A percentile compares a stretch with the other conserved stretches of the same genome.
phyloP scores from a whole-genome alignment of 2,888 invertebrate genomes.

The Stenurella melanura region DNA sequence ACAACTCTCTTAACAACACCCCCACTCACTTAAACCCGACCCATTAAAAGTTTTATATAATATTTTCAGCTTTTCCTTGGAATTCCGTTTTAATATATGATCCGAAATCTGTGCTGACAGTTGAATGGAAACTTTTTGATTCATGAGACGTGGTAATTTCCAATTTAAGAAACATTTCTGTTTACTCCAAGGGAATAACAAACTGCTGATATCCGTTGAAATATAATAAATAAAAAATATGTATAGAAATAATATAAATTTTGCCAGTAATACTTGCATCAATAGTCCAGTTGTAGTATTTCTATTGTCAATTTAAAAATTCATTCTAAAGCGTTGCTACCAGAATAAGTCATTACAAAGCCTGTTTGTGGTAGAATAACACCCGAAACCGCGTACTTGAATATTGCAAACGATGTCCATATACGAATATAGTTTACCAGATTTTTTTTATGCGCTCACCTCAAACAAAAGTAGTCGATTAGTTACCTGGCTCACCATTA shows the following conservation, averaged over 20 bases:
- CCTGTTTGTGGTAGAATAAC: no score
- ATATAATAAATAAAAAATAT: conserved; percentile 8
- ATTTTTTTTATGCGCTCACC: no score
- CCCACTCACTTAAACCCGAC: not conserved
- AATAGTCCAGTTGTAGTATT: no score
- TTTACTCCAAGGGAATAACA: conserved; percentile 19
- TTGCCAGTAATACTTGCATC: not conserved
- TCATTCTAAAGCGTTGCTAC: no score
- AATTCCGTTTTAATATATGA: conserved; percentile 26
- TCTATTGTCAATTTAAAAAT: no score
- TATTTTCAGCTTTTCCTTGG: conserved; percentile 22
- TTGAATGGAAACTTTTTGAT: conserved; percentile 40
- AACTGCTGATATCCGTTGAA: conserved; percentile 1
- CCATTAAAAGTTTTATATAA: conserved; percentile 36
- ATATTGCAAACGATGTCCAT: no score
- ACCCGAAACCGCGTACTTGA: no score
- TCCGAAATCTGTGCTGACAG: conserved; percentile 38
- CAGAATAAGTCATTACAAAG: no score
- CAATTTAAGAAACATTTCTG: conserved; percentile 38
- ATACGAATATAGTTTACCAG: no score
- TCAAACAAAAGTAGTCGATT: no score
- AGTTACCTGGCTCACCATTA: no score
- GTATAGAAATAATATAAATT: not conserved
- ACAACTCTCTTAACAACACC: not conserved
- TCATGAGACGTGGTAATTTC: conserved; percentile 35